Evolutionary conservation across 2,888 invertebrate genomes (phyloP).

Genomic region (Chorisops tibialis): DNA sequence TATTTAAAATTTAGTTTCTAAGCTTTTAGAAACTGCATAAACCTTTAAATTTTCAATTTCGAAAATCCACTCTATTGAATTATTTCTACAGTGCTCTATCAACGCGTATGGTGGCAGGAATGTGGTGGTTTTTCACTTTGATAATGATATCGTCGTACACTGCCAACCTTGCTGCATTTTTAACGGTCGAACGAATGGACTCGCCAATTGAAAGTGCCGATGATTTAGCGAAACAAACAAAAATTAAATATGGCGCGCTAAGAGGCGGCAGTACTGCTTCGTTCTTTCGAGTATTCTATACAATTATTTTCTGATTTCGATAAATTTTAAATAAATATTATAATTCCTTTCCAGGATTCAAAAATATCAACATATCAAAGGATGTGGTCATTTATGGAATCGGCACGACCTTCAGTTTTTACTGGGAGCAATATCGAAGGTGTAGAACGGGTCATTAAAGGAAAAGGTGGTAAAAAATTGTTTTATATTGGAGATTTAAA

Average conservation of each 20-base stretch:
- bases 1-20: constrained; percentile 26
- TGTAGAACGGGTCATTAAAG: constrained; percentile 81
- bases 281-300: constrained; percentile 88
- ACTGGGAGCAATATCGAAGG: constrained; percentile 83
- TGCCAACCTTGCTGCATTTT: constrained; percentile 90
- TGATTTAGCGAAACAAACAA: constrained; percentile 92
- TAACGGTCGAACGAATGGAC: constrained; percentile 90
- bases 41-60: no score
- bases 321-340: not conserved
- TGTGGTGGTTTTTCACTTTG: constrained; percentile 94
- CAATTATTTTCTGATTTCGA: no score
- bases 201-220: constrained; percentile 94
- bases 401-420: constrained; percentile 82
- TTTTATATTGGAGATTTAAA: not conserved
- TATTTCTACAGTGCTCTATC: constrained; percentile 46
- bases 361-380: constrained; percentile 90
- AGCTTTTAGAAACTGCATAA: no score
- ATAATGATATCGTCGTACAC: constrained; percentile 97
- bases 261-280: constrained; percentile 88
- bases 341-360: constrained; percentile 66
- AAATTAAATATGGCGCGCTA: constrained; percentile 95
- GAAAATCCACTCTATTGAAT: no score
- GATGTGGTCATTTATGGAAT: constrained; percentile 96
- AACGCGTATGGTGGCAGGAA: constrained; percentile 60
- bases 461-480: constrained; percentile 57